A percentile compares a stretch with the other conserved stretches of the same genome.
phyloP scores from a whole-genome alignment of 1,140 invertebrate genomes.

The Drosophila kepulauana region DNA sequence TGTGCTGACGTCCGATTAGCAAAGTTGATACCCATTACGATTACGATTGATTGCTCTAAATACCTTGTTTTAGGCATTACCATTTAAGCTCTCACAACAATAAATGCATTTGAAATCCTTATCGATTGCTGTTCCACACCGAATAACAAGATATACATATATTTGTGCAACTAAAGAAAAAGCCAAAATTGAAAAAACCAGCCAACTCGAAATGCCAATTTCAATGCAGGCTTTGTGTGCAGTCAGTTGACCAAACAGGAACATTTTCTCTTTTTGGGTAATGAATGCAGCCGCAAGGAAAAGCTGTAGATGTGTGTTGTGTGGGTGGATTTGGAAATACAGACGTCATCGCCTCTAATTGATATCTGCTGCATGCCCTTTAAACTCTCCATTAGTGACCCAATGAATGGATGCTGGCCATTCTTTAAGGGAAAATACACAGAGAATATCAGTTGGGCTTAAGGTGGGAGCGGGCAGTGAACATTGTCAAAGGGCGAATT shows the following conservation, averaged over 20 bases:
- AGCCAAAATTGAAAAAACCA: slow-evolving; percentile 31
- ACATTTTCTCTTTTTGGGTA: not conserved
- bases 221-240: slow-evolving; percentile 19
- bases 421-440: not conserved
- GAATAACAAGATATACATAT: not conserved
- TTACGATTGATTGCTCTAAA: slow-evolving; percentile 6
- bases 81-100: not conserved
- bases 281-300: not conserved
- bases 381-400: slow-evolving; percentile 22
- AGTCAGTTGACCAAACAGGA: slow-evolving; percentile 5
- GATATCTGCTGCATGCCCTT: slow-evolving; percentile 33
- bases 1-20: slow-evolving; percentile 35
- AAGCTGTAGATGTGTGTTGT: not conserved
- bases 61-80: not conserved
- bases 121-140: slow-evolving; percentile 30
- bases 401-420: slow-evolving; percentile 17
- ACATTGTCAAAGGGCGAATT: slow-evolving; percentile 14
- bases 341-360: slow-evolving; percentile 37
- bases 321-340: slow-evolving; percentile 22
- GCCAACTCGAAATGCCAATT: slow-evolving; percentile 37
- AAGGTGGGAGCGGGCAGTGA: no score
- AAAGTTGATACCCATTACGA: slow-evolving; percentile 17
- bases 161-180: slow-evolving; percentile 15
- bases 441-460: not conserved
- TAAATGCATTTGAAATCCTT: not conserved